These are phyloP conservation scores for Globodera rostochiensis DNA, from an alignment of 1,140 invertebrate genomes.

Conservation along the genomic window DNA sequence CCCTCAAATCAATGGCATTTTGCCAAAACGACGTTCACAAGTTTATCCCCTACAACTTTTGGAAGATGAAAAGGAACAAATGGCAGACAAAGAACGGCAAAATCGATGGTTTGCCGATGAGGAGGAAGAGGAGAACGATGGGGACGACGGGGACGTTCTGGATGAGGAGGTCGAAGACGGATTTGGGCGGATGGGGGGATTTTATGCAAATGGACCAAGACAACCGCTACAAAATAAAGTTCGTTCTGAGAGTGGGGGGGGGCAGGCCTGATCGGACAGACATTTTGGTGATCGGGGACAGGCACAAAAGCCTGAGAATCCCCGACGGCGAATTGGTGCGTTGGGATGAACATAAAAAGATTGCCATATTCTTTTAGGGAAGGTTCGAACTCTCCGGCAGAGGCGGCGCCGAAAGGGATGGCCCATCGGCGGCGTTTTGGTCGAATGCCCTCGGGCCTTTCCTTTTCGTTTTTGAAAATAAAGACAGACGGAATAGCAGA, in stretches of 20 bases:
- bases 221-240: too few relatives aligned
- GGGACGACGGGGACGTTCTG: background rate
- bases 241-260: too few relatives aligned
- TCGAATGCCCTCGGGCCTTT: slow-evolving; percentile 12
- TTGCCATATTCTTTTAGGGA: too few relatives aligned
- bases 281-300: too few relatives aligned
- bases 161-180: too few relatives aligned
- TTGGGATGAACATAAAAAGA: too few relatives aligned
- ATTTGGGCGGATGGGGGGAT: background rate
- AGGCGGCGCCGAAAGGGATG: background rate
- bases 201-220: too few relatives aligned
- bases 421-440: slow-evolving; percentile 15
- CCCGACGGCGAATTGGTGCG: too few relatives aligned
- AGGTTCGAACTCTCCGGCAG: background rate
- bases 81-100: background rate
- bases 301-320: too few relatives aligned
- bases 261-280: too few relatives aligned
- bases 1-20: background rate
- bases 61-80: background rate
- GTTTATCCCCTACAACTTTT: background rate
- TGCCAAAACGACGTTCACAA: background rate
- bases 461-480: slow-evolving; percentile 22
- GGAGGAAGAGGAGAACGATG: background rate
- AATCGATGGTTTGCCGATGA: background rate
- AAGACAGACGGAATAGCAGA: background rate